These are phyloP conservation scores for Deroptyus accipitrinus DNA, from an alignment of 2,113 vertebrate genomes.

Conservation along the genomic window DNA sequence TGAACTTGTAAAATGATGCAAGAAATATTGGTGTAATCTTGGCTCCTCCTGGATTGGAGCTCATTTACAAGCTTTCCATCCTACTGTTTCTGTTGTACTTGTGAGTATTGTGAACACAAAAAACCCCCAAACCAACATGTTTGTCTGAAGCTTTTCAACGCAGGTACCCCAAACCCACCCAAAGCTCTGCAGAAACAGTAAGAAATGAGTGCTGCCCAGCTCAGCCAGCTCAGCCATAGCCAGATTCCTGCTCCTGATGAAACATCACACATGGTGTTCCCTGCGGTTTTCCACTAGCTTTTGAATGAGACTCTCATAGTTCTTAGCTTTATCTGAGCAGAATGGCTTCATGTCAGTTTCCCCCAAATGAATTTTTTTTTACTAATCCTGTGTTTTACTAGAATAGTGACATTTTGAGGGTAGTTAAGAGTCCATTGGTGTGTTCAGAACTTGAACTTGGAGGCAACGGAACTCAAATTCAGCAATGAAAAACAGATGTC, in stretches of 20 bases:
- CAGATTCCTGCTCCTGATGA: background rate
- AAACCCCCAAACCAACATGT: background rate
- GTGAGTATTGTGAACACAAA: background rate
- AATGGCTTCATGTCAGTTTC: background rate
- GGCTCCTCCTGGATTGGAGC: background rate
- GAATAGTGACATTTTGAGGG: background rate
- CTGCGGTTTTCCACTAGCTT: background rate
- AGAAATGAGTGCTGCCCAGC: background rate
- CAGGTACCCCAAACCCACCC: background rate
- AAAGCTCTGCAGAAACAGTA: background rate
- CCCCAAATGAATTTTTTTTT: background rate
- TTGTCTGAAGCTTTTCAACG: background rate
- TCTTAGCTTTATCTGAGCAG: background rate
- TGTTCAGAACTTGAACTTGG: background rate
- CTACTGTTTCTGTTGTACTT: background rate
- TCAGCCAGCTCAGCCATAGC: background rate
- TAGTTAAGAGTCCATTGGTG: background rate
- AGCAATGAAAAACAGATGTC: background rate
- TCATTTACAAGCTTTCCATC: background rate
- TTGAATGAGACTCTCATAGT: background rate
- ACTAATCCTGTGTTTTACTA: background rate
- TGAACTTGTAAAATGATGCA: conserved; percentile 58
- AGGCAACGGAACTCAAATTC: background rate
- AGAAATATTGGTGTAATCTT: background rate
- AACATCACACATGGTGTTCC: background rate